Percentiles rank a stretch among this genome's conserved stretches.
These are phyloP conservation scores for Microctonus aethiopoides DNA, from an alignment of 2,888 invertebrate genomes.

Conservation along the genomic window DNA sequence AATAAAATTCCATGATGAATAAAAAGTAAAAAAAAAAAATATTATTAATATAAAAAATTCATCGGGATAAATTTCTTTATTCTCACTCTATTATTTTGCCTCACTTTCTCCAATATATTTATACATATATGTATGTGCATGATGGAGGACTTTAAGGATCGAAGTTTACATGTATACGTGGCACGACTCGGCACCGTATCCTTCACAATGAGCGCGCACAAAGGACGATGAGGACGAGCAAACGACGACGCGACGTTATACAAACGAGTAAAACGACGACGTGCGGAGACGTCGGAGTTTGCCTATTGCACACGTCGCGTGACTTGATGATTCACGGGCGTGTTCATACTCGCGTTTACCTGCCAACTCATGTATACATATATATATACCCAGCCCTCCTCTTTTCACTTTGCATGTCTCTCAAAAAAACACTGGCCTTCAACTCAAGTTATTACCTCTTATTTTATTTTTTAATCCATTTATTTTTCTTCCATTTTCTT, in stretches of 20 bases:
- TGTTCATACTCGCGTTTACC: conserved; percentile 32
- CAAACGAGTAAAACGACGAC: conserved; percentile 35
- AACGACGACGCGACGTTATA: conserved; percentile 27
- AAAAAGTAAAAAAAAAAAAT: too few relatives aligned
- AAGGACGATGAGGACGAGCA: conserved; percentile 38
- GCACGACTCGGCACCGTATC: conserved; percentile 2
- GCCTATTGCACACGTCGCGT: conserved; percentile 53
- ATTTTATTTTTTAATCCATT: too few relatives aligned
- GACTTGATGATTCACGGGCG: conserved; percentile 63
- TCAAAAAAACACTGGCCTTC: neutral
- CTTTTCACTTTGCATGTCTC: conserved; percentile 9
- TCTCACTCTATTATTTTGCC: too few relatives aligned
- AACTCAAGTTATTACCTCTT: neutral
- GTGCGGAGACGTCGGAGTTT: conserved; percentile 44
- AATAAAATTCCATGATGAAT: too few relatives aligned
- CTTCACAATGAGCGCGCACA: conserved; percentile 12
- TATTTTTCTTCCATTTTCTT: neutral
- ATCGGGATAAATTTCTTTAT: too few relatives aligned
- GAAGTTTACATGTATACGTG: neutral
- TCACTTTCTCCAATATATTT: too few relatives aligned
- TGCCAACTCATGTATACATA: too few relatives aligned
- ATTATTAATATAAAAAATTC: too few relatives aligned
- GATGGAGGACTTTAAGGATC: neutral
- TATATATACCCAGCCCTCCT: too few relatives aligned
- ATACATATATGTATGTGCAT: too few relatives aligned